Base-by-base conservation (phyloP, 2,888 invertebrate species). In the Alviniconcha strummeri region DNA sequence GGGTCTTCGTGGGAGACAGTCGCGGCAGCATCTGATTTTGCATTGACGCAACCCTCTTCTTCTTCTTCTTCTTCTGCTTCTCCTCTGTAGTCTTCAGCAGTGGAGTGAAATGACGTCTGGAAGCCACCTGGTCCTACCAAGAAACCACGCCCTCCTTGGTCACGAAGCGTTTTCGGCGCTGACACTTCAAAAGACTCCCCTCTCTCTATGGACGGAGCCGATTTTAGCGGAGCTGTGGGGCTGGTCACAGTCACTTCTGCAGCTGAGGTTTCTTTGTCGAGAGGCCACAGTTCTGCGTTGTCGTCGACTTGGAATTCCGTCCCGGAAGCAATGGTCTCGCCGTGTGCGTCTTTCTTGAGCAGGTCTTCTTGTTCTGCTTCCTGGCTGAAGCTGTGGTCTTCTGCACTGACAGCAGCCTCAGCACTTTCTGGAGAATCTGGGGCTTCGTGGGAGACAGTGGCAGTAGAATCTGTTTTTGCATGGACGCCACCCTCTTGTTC, bases 181-280 rank as follows among this genome's bases (percentile, higher is more conserved):
- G 17, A 60, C 15, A 60, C 60, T 81, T 81, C 81, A 60, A 81
- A 81, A 19, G 81, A 81, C 19, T 81, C 81, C n/a, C 71, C 71
- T 56, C 80, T 80, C 54, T 80, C 79, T 13, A 79, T 79, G 13
- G 79, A 79, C 3, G 13, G 15, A 17, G 15, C 67, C 56, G 19
- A 7, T 57, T 57, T 57, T 13, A 77, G 11, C 9, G 77, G 57
- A 77, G 60, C 60, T 60, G 60, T 13, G 1, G 60, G 13, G 60
- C 9, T 60, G 13, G 60, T 60, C 36, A 36, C 36, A 36, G 36
- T 36, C 36, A 1, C 36, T 36, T 36, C 36, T 36, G 36, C 36
- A 36, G 36, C 36, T 36, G 36, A 36, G 36, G 36, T 36, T 36
- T 36, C 36, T 36, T 36, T 36, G 36, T 36, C 36, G 36, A 36